These are phyloP conservation scores for Eledona agricola DNA, from an alignment of 2,888 invertebrate species.

Conservation along the genomic window DNA sequence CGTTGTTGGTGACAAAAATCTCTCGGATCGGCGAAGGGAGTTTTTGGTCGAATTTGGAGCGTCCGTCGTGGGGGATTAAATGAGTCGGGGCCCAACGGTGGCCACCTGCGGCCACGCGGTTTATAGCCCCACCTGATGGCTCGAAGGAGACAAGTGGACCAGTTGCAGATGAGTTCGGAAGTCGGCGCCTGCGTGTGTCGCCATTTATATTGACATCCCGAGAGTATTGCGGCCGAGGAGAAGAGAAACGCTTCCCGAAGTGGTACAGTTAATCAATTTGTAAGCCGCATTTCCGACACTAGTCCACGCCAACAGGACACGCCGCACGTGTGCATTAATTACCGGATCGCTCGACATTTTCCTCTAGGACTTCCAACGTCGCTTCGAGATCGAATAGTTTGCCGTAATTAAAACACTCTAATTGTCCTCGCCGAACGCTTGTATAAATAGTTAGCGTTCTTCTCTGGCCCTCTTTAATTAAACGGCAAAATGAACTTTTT, in stretches of 20 bases:
- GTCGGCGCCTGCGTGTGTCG: slow-evolving; percentile 34
- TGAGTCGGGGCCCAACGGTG: slow-evolving; percentile 30
- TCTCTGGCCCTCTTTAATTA: slow-evolving; percentile 34
- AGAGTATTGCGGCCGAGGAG: slow-evolving; percentile 30
- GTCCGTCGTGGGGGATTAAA: slow-evolving; percentile 35
- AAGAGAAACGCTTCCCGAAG: slow-evolving; percentile 34
- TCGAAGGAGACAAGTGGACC: slow-evolving; percentile 18
- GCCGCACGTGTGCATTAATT: slow-evolving; percentile 33
- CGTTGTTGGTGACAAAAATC: too few relatives aligned
- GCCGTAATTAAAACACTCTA: slow-evolving; percentile 38
- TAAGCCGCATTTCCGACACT: slow-evolving; percentile 34
- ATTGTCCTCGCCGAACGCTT: slow-evolving; percentile 33
- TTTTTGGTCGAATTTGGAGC: slow-evolving; percentile 23
- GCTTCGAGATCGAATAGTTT: slow-evolving; percentile 31
- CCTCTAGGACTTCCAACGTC: slow-evolving; percentile 10
- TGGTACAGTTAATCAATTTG: slow-evolving; percentile 39
- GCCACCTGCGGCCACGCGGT: slow-evolving; percentile 37
- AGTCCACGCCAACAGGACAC: slow-evolving; percentile 26
- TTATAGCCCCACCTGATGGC: slow-evolving; percentile 29
- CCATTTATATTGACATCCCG: slow-evolving; percentile 35
- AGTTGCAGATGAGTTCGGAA: slow-evolving; percentile 25
- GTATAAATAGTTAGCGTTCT: slow-evolving; percentile 39
- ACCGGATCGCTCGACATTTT: slow-evolving; percentile 13
- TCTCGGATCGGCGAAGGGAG: too few relatives aligned
- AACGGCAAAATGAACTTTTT: slow-evolving; percentile 35